phyloP scores from a whole-genome alignment of 2,113 vertebrate species.

The Chaetops frenatus region DNA sequence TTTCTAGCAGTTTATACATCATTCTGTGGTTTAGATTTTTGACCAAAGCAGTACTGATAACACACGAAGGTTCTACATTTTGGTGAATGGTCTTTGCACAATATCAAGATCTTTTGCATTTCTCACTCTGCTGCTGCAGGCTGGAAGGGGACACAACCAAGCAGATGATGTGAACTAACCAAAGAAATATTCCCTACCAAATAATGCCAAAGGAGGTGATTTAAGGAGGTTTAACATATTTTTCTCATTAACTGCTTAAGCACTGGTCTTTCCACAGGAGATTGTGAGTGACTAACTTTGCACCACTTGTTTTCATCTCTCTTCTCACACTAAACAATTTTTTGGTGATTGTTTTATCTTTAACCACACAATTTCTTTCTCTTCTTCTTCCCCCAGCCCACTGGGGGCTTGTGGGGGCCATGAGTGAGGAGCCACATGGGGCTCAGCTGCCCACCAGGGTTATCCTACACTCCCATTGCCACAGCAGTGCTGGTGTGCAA shows the following conservation, averaged over 20 bases:
- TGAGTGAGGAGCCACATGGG: fast-evolving
- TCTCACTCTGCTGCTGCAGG: not conserved
- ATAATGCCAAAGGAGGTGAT: not conserved
- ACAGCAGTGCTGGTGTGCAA: not conserved
- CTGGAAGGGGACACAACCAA: not conserved
- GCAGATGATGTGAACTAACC: not conserved
- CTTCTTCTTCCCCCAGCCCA: not conserved
- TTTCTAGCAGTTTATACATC: not conserved
- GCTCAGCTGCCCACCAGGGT: not conserved
- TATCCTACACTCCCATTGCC: not conserved
- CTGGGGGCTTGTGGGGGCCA: not conserved
- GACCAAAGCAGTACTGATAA: not conserved
- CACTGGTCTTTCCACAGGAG: not conserved
- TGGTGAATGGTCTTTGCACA: not conserved
- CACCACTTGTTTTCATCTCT: not conserved
- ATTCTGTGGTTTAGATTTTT: not conserved
- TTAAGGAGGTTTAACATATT: not conserved
- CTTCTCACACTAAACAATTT: not conserved
- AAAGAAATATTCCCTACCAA: not conserved
- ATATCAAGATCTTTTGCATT: not conserved
- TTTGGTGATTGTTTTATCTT: not conserved
- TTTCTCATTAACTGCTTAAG: not conserved
- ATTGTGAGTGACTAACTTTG: not conserved
- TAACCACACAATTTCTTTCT: not conserved
- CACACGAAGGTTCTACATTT: not conserved